Percentiles rank a stretch among this genome's conserved stretches.
These are phyloP conservation scores for Sebastes minor DNA, from an alignment of 2,797 vertebrate genomes.

Conservation along the genomic window DNA sequence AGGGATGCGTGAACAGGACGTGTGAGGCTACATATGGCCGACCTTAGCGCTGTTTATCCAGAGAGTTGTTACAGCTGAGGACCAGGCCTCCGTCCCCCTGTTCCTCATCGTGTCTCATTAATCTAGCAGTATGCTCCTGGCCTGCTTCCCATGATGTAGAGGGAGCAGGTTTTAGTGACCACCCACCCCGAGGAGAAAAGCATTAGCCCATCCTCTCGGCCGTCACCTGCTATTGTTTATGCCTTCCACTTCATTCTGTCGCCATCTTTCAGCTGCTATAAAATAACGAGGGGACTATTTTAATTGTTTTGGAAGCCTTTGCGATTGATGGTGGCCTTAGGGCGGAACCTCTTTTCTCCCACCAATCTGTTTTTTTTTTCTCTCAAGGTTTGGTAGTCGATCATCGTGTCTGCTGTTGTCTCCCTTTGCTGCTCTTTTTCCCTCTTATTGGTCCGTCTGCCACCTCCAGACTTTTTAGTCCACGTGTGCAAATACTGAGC, in stretches of 20 bases:
- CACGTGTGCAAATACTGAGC: conserved; percentile 38
- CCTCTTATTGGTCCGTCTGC: conserved; percentile 8
- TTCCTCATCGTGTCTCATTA: conserved; percentile 72
- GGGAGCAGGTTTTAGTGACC: conserved; percentile 71
- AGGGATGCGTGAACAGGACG: not conserved
- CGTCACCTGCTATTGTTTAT: conserved; percentile 73
- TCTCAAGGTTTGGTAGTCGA: conserved; percentile 11
- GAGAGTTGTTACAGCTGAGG: conserved; percentile 77
- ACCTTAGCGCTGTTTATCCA: conserved; percentile 65
- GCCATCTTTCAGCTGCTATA: conserved; percentile 52
- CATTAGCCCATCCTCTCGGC: conserved; percentile 50
- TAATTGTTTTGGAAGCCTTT: conserved; percentile 58
- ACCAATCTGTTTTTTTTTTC: conserved; percentile 12
- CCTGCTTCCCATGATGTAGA: conserved; percentile 58
- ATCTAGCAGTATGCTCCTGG: conserved; percentile 70
- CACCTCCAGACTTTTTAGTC: conserved; percentile 20
- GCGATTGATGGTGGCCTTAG: conserved; percentile 45
- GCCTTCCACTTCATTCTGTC: conserved; percentile 44
- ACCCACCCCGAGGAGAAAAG: conserved; percentile 67
- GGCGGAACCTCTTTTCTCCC: conserved; percentile 37
- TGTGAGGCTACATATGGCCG: conserved; percentile 66
- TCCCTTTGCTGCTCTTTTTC: not conserved
- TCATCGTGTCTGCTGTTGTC: conserved; percentile 10
- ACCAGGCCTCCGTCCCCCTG: conserved; percentile 54
- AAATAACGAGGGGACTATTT: conserved; percentile 60